These are phyloP conservation scores for Thereva nobilitata DNA, from an alignment of 2,888 invertebrate genomes.

Conservation along the genomic window DNA sequence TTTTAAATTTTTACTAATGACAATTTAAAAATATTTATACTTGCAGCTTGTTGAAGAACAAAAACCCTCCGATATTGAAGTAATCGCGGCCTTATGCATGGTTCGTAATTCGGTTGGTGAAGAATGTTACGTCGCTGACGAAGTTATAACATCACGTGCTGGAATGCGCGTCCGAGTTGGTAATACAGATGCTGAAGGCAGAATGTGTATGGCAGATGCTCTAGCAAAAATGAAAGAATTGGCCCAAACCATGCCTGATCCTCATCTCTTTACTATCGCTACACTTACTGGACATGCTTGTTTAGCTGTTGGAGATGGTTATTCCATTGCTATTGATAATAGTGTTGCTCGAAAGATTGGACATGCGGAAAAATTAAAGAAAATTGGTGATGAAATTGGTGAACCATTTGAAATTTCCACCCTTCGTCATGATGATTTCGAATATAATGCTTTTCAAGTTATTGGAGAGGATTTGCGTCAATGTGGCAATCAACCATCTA, in stretches of 20 bases:
- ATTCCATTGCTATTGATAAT: constrained; percentile 79
- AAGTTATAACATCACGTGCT: constrained; percentile 81
- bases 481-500: constrained; percentile 70
- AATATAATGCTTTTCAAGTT: constrained; percentile 67
- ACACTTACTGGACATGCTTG: constrained; percentile 87
- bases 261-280: constrained; percentile 87
- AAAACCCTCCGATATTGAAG: constrained; percentile 73
- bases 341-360: constrained; percentile 67
- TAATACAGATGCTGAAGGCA: constrained; percentile 95
- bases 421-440: constrained; percentile 74
- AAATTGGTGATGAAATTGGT: constrained; percentile 52
- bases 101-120: constrained; percentile 91
- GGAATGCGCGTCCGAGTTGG: constrained; percentile 84
- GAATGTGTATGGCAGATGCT: constrained; percentile 91
- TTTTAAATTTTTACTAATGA: too few species aligned
- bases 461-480: constrained; percentile 87
- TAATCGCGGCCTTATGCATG: constrained; percentile 81
- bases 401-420: constrained; percentile 84
- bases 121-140: constrained; percentile 87
- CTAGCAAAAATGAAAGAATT: constrained; percentile 72
- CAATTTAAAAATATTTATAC: constrained; percentile 64
- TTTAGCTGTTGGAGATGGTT: constrained; percentile 69
- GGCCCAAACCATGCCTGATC: constrained; percentile 71
- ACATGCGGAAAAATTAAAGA: constrained; percentile 57
- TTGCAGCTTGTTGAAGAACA: constrained; percentile 54